Evolutionary conservation across 92 coral and sea anemone species (phyloP).

Genomic region (Plumapathes pennacea): DNA sequence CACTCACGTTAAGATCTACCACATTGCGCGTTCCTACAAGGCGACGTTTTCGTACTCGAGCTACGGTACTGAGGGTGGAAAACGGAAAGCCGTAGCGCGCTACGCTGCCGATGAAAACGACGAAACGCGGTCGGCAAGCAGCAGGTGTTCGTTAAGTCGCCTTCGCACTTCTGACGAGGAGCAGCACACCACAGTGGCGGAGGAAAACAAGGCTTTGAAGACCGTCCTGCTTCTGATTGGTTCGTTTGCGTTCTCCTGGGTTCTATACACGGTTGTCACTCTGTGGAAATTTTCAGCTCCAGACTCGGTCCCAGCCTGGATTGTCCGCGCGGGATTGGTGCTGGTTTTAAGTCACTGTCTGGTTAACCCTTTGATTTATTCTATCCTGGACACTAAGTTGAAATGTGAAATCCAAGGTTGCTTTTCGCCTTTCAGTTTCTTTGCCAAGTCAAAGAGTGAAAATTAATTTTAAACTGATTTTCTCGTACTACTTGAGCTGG

Average conservation of each 20-base stretch:
- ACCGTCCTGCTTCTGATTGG: slow-evolving; percentile 36
- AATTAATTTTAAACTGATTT: too few species aligned
- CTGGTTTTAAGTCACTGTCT: slow-evolving; percentile 18
- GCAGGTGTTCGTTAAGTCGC: not conserved
- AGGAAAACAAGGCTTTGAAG: slow-evolving; percentile 25
- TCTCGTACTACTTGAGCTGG: too few species aligned
- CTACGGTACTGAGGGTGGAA: not conserved
- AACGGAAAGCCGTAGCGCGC: too few species aligned
- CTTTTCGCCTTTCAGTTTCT: too few species aligned
- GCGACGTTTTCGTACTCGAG: not conserved
- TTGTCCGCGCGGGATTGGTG: slow-evolving; percentile 36
- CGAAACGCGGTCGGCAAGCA: not conserved
- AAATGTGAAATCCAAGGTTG: slow-evolving; percentile 11
- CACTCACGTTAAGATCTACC: slow-evolving; percentile 20
- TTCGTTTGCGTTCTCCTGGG: slow-evolving; percentile 23
- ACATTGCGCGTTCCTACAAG: slow-evolving; percentile 4
- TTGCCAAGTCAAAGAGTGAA: too few species aligned
- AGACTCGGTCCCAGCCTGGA: slow-evolving; percentile 18
- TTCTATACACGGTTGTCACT: slow-evolving; percentile 22
- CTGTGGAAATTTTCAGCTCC: slow-evolving; percentile 25
- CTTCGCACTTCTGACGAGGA: not conserved
- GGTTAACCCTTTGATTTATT: slow-evolving; percentile 24
- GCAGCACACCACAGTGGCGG: not conserved
- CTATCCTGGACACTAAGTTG: slow-evolving; percentile 18
- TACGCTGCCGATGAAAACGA: not conserved